Base-by-base conservation (phyloP, 2,113 vertebrate genomes). In the Paratilapia polleni region DNA sequence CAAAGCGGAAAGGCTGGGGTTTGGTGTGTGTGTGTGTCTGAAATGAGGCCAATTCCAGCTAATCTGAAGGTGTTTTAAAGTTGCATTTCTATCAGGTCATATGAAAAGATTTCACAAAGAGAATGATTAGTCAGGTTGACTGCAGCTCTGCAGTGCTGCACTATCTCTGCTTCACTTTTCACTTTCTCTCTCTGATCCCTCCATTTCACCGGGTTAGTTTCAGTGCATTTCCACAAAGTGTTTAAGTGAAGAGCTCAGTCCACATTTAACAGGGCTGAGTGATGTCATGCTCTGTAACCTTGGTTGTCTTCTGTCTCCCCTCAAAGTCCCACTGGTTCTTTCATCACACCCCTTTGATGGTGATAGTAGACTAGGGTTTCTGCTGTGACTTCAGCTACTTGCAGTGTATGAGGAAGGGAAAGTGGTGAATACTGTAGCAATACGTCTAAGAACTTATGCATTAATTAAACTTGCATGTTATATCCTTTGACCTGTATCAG, bases 41-140 rank as follows among this genome's bases (percentile, higher is more conserved):
- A 92, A 93, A 94, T 83, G 79, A 87, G 91, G 84, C 83, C 81
- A 92, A 82, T 84, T 85, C 82, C 80, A 84, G 87, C 73, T 91
- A 68, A 91, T 91, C 85, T 84, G 63, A 56, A 93, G 90, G 66
- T 87, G 88, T 89, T 82, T 78, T 85, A 86, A 88, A 85, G 77
- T 73, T 82, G 60, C 80, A 54, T 85, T 74, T 82, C 59, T 24
- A 75, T 90, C 80, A 79, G 60, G 80, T 81, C 58, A 34, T 31
- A 64, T 84, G 79, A 78, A 56, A 76, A 60, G 70, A 74, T 84
- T 89, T 66, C 59, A 64, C 80, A 90, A 79, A 81, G 74, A 82
- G 80, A 85, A 87, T 76, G 85, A 87, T 90, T 82, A 82, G 80
- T 90, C 80, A 76, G 81, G 84, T 86, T 64, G 74, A 91, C 83